A percentile compares a stretch with the other conserved stretches of the same genome.
phyloP scores from a whole-genome alignment of 2,113 vertebrate species.

The Daubentonia madagascariensis region DNA sequence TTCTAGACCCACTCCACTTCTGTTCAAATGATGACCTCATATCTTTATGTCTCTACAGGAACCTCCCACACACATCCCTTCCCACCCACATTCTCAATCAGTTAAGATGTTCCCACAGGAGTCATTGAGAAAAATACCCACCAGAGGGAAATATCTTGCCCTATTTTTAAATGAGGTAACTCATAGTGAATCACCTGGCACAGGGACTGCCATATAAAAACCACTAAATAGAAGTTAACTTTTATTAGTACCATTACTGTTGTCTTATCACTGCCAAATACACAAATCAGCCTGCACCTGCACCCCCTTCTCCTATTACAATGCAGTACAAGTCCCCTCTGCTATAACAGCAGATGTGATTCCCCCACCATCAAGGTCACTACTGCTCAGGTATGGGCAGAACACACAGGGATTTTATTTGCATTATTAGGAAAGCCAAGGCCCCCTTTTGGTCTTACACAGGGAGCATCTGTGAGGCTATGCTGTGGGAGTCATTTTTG shows the following conservation, averaged over 20 bases:
- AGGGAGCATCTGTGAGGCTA: background rate
- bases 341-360: background rate
- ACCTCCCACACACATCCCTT: background rate
- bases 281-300: background rate
- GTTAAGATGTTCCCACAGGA: background rate
- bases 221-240: background rate
- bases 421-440: background rate
- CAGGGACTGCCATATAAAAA: background rate
- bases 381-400: background rate
- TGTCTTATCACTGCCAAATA: background rate
- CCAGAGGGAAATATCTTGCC: background rate
- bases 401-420: background rate
- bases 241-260: constrained; percentile 3
- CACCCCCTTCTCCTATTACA: background rate
- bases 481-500: background rate
- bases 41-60: background rate
- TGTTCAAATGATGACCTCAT: background rate
- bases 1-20: background rate
- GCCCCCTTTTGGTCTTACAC: background rate
- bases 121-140: background rate
- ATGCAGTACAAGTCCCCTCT: no score
- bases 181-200: background rate
- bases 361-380: no score
- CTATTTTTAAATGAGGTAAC: constrained; percentile 1
- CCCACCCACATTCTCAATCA: background rate